Conservation (phyloP, 2,888 invertebrate genomes). For the Drosophila prolongata region DNA sequence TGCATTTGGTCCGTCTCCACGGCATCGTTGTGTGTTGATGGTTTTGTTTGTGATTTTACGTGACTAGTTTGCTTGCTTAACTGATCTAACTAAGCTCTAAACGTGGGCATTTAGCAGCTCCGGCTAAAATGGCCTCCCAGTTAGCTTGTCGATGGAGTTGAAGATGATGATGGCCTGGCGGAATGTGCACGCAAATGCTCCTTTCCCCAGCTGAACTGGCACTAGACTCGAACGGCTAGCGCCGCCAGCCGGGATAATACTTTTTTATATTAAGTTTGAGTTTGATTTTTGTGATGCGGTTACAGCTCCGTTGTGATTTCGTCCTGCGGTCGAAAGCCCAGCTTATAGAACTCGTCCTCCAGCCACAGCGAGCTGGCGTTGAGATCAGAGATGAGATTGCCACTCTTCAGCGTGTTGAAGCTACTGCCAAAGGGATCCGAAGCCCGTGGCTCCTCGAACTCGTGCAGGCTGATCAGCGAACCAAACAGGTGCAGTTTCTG, state of each 20-base stretch:
- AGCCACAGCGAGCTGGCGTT: constrained; percentile 88
- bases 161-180: constrained; percentile 62
- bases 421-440: constrained; percentile 86
- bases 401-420: constrained; percentile 86
- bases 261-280: constrained; percentile 42
- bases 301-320: constrained; percentile 94
- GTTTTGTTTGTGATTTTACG: constrained; percentile 64
- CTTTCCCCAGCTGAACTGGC: constrained; percentile 47
- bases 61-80: constrained; percentile 72
- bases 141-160: constrained; percentile 34
- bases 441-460: constrained; percentile 84
- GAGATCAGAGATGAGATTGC: constrained; percentile 84
- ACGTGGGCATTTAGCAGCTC: constrained; percentile 67
- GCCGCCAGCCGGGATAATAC: constrained; percentile 65
- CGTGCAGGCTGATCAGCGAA: constrained; percentile 84
- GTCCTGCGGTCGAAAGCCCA: constrained; percentile 94
- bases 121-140: constrained; percentile 69
- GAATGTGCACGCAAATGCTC: constrained; percentile 68
- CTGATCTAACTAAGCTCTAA: constrained; percentile 64
- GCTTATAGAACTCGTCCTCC: constrained; percentile 92
- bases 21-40: constrained; percentile 40
- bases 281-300: constrained; percentile 27
- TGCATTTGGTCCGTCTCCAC: constrained; percentile 17
- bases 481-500: constrained; percentile 84
- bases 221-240: constrained; percentile 59